Evolutionary conservation across 1,140 invertebrate genomes (phyloP), one percentile per base, ranked within the genome.

Genomic region (Akabosia matsudoensis): DNA sequence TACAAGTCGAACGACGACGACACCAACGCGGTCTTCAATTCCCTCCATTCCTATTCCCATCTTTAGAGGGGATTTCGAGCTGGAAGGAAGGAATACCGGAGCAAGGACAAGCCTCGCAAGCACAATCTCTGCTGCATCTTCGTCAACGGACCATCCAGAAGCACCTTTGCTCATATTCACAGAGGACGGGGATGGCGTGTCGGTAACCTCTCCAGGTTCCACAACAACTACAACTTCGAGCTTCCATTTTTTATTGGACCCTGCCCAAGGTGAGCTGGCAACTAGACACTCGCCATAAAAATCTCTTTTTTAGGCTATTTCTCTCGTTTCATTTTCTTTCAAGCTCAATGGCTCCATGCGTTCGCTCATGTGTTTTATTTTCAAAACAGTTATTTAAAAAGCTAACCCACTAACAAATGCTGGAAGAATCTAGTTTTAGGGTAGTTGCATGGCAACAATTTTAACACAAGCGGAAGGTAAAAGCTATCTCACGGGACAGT

Each of bases 81-180:
- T 61, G 54, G 54, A 67, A 10, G 61, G 24, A 7, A 28, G 61
- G 31, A 31, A n/a, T n/a, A 30, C 24, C n/a, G 61, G 28, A 22
- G 61, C 61, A 67, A 67, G 61, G 31, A n/a, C 26, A 7, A 67
- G 61, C 31, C 61, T 67, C n/a, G 61, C 61, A n/a, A 67, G 61
- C 54, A 61, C 54, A 13, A 61, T 67, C 3, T 28, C 61, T 31
- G 54, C 22, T n/a, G 54, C 54, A 7, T 45, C 37, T 18, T 45
- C 54, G 13, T 16, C 54, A 4, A 16, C 54, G 10, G 10, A n/a
- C n/a, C n/a, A n/a, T n/a, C n/a, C 10, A 3, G 61, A 67, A 10
- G 61, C 61, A 10, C 61, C 61, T 28, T 67, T 67, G 61, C 61
- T 67, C 7, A 67, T 67, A 30, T 67, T 67, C 30, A 67, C 61